Percentiles rank a stretch among this genome's conserved stretches.
These are phyloP conservation scores for Alfaro cultratus DNA, from an alignment of 2,797 vertebrate species.

Conservation along the genomic window DNA sequence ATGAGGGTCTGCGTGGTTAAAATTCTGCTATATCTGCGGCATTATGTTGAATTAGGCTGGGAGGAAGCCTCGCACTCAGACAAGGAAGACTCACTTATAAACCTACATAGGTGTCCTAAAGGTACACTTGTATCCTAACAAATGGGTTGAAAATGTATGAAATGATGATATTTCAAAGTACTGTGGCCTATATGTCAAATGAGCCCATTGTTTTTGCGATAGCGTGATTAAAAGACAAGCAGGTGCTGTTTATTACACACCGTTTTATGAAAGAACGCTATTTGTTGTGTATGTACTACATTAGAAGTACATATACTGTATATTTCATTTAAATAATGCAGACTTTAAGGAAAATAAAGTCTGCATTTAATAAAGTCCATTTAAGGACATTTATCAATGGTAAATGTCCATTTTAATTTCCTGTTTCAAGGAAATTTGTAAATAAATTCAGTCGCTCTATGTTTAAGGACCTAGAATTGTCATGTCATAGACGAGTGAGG, in stretches of 20 bases:
- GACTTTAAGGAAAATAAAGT: background rate
- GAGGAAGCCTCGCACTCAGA: conserved; percentile 47
- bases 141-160: background rate
- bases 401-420: no score
- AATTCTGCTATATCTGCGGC: conserved; percentile 88
- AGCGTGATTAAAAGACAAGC: background rate
- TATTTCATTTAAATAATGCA: background rate
- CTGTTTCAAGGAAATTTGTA: background rate
- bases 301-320: background rate
- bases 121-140: background rate
- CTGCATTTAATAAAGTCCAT: no score
- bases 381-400: no score
- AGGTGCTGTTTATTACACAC: background rate
- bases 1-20: conserved; percentile 90
- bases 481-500: background rate
- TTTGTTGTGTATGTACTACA: background rate
- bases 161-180: background rate
- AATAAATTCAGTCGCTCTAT: background rate
- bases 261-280: background rate
- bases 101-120: background rate
- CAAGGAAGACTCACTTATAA: conserved; percentile 6
- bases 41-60: conserved; percentile 83
- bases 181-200: background rate
- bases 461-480: background rate
- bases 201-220: background rate